A percentile compares a stretch with the other conserved stretches of the same genome.
Evolutionary conservation across 2,888 invertebrate species (phyloP).

Genomic region (Eudasyphora cyanicolor): DNA sequence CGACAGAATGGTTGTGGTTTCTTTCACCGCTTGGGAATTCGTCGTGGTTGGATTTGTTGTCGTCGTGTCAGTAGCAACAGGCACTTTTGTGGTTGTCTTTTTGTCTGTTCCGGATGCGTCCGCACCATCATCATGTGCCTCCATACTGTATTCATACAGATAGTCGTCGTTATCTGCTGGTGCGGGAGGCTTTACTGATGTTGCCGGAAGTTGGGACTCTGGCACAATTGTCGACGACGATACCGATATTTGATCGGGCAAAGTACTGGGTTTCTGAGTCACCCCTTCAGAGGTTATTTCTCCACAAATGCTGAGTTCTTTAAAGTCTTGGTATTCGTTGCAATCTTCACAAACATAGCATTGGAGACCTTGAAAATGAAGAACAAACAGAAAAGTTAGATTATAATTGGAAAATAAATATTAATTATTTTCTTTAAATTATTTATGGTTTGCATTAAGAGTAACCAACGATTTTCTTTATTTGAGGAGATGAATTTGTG

Average conservation of each 20-base stretch:
- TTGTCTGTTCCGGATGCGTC: not conserved
- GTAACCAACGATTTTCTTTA: no score
- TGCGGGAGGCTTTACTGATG: not conserved
- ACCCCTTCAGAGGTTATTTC: conserved; percentile 25
- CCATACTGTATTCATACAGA: conserved; percentile 31
- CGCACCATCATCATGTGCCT: not conserved
- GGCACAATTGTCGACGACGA: not conserved
- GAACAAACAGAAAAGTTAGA: not conserved
- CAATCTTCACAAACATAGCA: conserved; percentile 74
- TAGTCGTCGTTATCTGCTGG: not conserved
- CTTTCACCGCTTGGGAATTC: not conserved
- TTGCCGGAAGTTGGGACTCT: not conserved
- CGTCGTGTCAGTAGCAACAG: not conserved
- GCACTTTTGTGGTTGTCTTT: not conserved
- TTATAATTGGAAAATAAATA: not conserved
- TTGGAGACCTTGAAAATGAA: conserved; percentile 68
- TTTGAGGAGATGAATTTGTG: no score
- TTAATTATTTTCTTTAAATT: no score
- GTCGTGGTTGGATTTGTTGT: not conserved
- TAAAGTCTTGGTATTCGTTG: conserved; percentile 59
- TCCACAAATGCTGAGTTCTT: conserved; percentile 63
- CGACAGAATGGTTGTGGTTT: not conserved
- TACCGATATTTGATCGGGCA: not conserved
- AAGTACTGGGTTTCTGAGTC: not conserved
- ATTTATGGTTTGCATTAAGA: no score